Evolutionary conservation across 2,113 vertebrate species (phyloP), one percentile per base, ranked within the genome.

Genomic region (Silurus meridionalis): DNA sequence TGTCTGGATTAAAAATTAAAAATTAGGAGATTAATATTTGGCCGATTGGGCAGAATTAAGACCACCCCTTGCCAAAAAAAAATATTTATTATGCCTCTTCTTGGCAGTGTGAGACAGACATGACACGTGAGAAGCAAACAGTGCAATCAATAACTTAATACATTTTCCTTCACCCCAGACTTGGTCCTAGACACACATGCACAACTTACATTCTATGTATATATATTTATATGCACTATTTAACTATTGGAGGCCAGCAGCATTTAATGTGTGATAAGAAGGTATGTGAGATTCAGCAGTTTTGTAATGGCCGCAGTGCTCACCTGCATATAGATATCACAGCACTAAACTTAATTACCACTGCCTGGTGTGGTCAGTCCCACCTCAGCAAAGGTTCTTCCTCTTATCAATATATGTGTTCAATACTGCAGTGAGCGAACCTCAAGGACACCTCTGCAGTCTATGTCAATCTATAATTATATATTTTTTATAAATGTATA

Each of bases 1-100:
- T 93, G 95, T 94, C 94, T 83, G 87, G 95, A 95, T 95, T 95
- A 95, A 96, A 96, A 96, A 95, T 94, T 91, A 92, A 96, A 95
- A 95, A 94, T 96, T 95, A 93, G 91, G 89, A 95, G 94, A 95
- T 95, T 95, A 93, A 95, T 95, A 95, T 95, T 95, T 94, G 92
- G 92, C 84, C 82, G 89, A 92, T 89, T 91, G 78, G 88, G 92
- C 88, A 92, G 88, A 93, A 91, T 90, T 90, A 90, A 83, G 58
- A 67, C 67, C 58, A 82, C 85, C 80, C 8, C 46, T 86, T 86
- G 67, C 86, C 88, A 69, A 90, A 92, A 89, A 92, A 37, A 37
- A 37, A 37, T 37, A 87, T 90, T 93, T 93, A 94, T 94, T 91
- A 91, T 90, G 85, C 91, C 86, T 85, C 80, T 75, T 67, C 89